phyloP scores from a whole-genome alignment of 2,888 invertebrate species.

The Pterobdella sp. region DNA sequence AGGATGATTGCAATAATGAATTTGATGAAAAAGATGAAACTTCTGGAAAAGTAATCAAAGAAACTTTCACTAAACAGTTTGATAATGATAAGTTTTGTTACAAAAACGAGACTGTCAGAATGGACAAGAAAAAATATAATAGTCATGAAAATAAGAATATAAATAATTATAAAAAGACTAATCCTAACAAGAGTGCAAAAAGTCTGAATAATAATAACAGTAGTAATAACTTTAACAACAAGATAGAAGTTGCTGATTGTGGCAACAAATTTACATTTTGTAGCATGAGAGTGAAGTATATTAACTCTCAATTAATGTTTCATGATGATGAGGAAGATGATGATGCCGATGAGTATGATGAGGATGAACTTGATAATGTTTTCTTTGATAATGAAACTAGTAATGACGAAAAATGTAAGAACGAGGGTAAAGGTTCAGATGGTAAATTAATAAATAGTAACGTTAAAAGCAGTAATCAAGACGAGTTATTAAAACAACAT shows the following conservation, averaged over 20 bases:
- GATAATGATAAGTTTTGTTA: too few species aligned
- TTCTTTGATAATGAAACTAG: not conserved
- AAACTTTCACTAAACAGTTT: too few species aligned
- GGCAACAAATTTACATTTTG: not conserved
- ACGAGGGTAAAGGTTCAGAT: not conserved
- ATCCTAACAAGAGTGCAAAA: not conserved
- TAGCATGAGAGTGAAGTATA: not conserved
- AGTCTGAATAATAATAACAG: not conserved
- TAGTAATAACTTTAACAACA: not conserved
- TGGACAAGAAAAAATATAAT: not conserved
- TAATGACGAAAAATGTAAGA: not conserved
- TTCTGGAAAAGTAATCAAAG: too few species aligned
- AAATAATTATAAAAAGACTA: not conserved
- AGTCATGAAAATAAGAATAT: not conserved
- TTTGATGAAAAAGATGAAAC: too few species aligned
- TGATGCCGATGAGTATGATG: constrained; percentile 4
- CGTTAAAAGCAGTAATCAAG: not conserved
- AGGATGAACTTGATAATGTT: not conserved
- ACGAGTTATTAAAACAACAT: too few species aligned
- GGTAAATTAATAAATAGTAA: not conserved
- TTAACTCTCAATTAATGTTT: not conserved
- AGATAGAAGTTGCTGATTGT: not conserved
- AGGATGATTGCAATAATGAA: too few species aligned
- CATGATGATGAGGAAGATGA: not conserved
- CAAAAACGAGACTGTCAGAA: too few species aligned